Evolutionary conservation across 2,888 invertebrate species (phyloP).

Genomic region (Cheilosia grossa): DNA sequence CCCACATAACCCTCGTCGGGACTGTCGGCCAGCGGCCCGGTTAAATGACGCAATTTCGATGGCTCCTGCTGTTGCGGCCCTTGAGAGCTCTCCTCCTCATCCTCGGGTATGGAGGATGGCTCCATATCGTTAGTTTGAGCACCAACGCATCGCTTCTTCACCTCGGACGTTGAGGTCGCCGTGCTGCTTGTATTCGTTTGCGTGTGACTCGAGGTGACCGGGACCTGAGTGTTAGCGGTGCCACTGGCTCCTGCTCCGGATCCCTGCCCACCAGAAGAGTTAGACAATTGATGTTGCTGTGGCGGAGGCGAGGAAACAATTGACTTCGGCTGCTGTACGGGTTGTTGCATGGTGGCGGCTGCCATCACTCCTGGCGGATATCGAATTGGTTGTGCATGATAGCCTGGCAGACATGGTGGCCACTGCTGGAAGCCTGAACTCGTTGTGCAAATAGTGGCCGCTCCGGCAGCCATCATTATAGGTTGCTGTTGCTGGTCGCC

Average conservation of each 20-base stretch:
- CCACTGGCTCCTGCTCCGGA: constrained; percentile 51
- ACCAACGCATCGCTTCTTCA: constrained; percentile 85
- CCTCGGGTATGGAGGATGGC: constrained; percentile 82
- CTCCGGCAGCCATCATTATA: constrained; percentile 53
- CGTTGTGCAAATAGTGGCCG: constrained; percentile 75
- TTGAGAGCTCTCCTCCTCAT: constrained; percentile 82
- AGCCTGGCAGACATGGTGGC: constrained; percentile 85
- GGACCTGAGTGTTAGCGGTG: constrained; percentile 72
- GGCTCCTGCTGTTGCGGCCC: constrained; percentile 80
- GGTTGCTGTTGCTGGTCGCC: constrained; percentile 70
- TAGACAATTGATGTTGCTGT: constrained; percentile 63
- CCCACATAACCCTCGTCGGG: constrained; percentile 95
- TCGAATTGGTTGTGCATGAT: constrained; percentile 82
- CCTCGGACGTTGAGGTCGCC: constrained; percentile 81
- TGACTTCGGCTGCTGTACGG: constrained; percentile 63
- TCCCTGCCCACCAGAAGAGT: constrained; percentile 39
- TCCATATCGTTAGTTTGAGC: constrained; percentile 86
- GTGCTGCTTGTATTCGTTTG: constrained; percentile 74
- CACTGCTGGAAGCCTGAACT: constrained; percentile 84
- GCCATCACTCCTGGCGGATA: constrained; percentile 77
- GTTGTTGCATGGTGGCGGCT: constrained; percentile 50
- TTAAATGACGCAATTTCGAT: constrained; percentile 84
- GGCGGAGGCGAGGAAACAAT: constrained; percentile 72
- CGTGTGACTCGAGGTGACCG: constrained; percentile 82
- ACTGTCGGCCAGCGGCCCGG: constrained; percentile 88